These are phyloP conservation scores for Homalodisca vitripennis DNA, from an alignment of 1,140 invertebrate genomes.

Conservation along the genomic window DNA sequence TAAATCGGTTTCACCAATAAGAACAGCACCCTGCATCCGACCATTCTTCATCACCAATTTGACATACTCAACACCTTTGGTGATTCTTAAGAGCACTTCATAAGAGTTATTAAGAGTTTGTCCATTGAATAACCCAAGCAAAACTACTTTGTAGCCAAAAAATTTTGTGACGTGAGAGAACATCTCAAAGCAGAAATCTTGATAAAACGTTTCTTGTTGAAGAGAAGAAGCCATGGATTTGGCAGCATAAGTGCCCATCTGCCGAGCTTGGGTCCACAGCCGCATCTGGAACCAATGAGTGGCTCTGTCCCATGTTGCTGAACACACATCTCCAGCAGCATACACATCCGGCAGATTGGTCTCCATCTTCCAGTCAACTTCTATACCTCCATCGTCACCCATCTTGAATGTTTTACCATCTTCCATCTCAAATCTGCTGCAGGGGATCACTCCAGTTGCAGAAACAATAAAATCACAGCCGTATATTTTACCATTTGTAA, in stretches of 20 bases:
- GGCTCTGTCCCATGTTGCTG: conserved; percentile 71
- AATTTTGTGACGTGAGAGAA: conserved; percentile 96
- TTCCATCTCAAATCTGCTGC: conserved; percentile 57
- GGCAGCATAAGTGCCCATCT: conserved; percentile 95
- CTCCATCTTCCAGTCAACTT: conserved; percentile 83
- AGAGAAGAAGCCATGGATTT: conserved; percentile 78
- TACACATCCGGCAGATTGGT: conserved; percentile 79
- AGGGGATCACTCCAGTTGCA: conserved; percentile 89
- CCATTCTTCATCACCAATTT: conserved; percentile 88
- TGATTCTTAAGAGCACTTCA: conserved; percentile 85
- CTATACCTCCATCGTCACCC: conserved; percentile 70
- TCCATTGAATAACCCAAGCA: conserved; percentile 93
- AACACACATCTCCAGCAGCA: conserved; percentile 94
- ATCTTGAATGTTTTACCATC: conserved; percentile 52
- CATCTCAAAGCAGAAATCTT: conserved; percentile 96
- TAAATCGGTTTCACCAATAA: conserved; percentile 96
- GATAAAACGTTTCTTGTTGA: conserved; percentile 62
- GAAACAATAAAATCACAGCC: conserved; percentile 92
- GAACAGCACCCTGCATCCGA: conserved; percentile 85
- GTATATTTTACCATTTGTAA: conserved; percentile 73
- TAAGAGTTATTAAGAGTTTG: conserved; percentile 83
- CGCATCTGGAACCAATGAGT: conserved; percentile 96
- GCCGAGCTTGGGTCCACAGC: conserved; percentile 95
- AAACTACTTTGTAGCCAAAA: conserved; percentile 92
- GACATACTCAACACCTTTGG: conserved; percentile 81